Evolutionary conservation across 30 jellyfish, hydroid and myxozoan genomes (phyloP).

Genomic region (Nemopilema nomurai): DNA sequence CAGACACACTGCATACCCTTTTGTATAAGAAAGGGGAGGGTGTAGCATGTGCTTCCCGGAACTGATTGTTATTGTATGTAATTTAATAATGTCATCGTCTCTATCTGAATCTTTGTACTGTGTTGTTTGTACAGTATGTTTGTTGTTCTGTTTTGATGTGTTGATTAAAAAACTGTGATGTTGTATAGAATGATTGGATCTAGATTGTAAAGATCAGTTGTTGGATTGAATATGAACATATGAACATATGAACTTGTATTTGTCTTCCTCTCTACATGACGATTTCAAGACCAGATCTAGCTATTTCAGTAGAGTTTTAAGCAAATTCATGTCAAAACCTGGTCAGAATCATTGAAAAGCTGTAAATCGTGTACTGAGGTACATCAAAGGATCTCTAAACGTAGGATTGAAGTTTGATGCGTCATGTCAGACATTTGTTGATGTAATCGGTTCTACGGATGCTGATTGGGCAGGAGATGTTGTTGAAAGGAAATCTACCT

Average conservation of each 20-base stretch:
- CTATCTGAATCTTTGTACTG: background rate
- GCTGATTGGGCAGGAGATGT: too few species aligned
- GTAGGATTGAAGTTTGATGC: too few species aligned
- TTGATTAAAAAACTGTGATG: background rate
- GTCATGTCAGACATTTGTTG: too few species aligned
- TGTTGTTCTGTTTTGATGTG: conserved; percentile 1
- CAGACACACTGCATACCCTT: background rate
- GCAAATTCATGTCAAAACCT: too few species aligned
- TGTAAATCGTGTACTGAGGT: too few species aligned
- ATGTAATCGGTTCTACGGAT: too few species aligned
- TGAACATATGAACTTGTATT: background rate
- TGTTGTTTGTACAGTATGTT: background rate
- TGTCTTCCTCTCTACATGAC: conserved; percentile 19
- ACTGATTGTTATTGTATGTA: background rate
- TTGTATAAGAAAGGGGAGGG: conserved; percentile 34
- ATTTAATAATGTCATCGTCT: background rate
- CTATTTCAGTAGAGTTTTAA: too few species aligned
- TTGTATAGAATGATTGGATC: background rate
- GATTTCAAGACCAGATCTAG: too few species aligned
- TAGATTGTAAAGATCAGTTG: background rate
- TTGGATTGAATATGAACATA: background rate
- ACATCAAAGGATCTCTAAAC: too few species aligned
- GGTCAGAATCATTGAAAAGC: too few species aligned
- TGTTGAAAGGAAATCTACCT: too few species aligned
- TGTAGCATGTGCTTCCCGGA: conserved; percentile 15